Base-by-base conservation (phyloP, 2,888 invertebrate genomes). In the Gandaritis pyraliata region DNA sequence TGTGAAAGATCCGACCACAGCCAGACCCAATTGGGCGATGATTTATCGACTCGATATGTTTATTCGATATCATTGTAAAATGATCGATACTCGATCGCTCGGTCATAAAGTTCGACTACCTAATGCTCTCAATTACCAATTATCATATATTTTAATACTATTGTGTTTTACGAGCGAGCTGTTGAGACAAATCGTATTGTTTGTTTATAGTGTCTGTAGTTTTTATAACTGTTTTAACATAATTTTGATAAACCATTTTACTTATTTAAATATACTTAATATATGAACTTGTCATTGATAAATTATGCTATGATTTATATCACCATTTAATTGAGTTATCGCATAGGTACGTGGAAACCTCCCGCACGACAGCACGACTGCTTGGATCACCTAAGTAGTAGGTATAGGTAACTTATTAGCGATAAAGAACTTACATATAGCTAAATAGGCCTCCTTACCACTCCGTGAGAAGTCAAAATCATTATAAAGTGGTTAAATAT, bases 131-230 rank as follows among this genome's bases (percentile, higher is more conserved):
- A 60, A 72, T 68, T 69, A 70, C 65, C 68, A 61, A 74, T 75
- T 74, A 76, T 72, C 72, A 70, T 72, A 71, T 63, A 74, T 74
- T 74, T 73, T 62, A 74, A 72, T 71, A 71, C 60, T 53, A 71
- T 72, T 72, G 74, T 64, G 68, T 72, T 77, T 72, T 70, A 74
- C 71, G 65, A 68, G 49, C 53, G 58, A 12, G 39, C 46, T 50
- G 46, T 61, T 52, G 33, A 58, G 53, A 63, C 57, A 54, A 49
- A 63, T 63, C 53, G 43, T 55, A 65, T 65, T 64, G 65, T 66
- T 68, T 66, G 67, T 64, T 64, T 60, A n/a, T n/a, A 58, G 64
- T 56, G 29, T 10, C 8, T 23, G 45, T 45, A 16, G 12, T 49
- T 49, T 43, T 59, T 55, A 60, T 52, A 56, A 50, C 60, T 47